A percentile compares a stretch with the other conserved stretches of the same genome.
Evolutionary conservation across 2,113 vertebrate genomes (phyloP).

Genomic region (Cryptoleucopteryx plumbea): DNA sequence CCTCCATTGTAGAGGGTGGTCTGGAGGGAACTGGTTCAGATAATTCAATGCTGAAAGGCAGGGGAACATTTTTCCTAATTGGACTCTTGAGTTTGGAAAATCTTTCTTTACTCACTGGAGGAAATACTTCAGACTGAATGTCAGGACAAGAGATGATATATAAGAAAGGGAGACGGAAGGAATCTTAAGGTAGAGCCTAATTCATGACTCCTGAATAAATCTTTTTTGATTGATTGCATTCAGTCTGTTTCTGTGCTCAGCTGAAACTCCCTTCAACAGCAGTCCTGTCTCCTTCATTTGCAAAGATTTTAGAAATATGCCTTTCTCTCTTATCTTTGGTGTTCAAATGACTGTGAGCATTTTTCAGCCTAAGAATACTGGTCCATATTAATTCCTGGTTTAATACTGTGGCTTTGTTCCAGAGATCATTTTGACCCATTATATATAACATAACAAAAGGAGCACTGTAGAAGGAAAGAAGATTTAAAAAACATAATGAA

Average conservation of each 20-base stretch:
- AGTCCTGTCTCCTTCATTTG: conserved; percentile 31
- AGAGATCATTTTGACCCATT: neutral
- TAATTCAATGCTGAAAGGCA: conserved; percentile 67
- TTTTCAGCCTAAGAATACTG: conserved; percentile 15
- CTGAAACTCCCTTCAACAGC: conserved; percentile 43
- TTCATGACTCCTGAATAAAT: conserved; percentile 64
- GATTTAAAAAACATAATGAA: neutral
- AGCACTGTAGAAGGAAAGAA: conserved; percentile 29
- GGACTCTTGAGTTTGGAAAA: conserved; percentile 76
- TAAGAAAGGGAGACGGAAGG: conserved; percentile 63
- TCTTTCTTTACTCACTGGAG: conserved; percentile 66
- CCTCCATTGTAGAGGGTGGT: conserved; percentile 69
- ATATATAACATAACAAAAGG: neutral
- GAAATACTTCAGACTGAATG: conserved; percentile 75
- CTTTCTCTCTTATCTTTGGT: conserved; percentile 7
- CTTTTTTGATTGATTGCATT: conserved; percentile 46
- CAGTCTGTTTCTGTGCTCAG: conserved; percentile 35
- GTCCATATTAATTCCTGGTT: neutral
- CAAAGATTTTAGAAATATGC: conserved; percentile 50
- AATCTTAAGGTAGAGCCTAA: conserved; percentile 61
- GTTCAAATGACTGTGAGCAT: conserved; percentile 33
- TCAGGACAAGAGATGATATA: conserved; percentile 66
- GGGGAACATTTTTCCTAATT: conserved; percentile 76
- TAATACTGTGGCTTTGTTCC: neutral
- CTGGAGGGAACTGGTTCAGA: conserved; percentile 63